Evolutionary conservation across 2,888 invertebrate genomes (phyloP), one percentile per base, ranked within the genome.

Genomic region (Eulithis prunata): DNA sequence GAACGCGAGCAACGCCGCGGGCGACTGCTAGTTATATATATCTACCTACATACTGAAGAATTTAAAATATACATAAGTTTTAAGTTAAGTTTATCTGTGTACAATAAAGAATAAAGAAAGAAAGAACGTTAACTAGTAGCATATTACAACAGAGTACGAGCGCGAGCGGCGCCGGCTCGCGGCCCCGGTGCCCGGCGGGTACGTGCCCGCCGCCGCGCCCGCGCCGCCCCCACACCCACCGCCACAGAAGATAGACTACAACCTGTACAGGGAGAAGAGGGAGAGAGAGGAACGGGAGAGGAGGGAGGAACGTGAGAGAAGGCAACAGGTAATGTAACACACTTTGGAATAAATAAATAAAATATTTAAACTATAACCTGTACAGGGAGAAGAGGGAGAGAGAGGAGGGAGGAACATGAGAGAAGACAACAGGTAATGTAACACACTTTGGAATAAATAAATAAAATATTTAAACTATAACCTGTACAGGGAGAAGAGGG

Each of bases 381-480:
- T 95, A 96, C 81, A 89, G 95, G 28, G 95, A 96, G 79, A 95
- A 95, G 78, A 91, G 94, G 56, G 95, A 96, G 75, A 89, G 94
- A 94, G 64, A 85, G 94, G 68, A 78, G 91, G 28, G 87, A 81
- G 74, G 86, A 82, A 71, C 71, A 88, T 69, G 86, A 88, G 71
- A 83, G 88, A 69, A 78, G 85, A 69, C 83, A 83, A 65, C 74
- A 89, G 64, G 64, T 64, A 5, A 6, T n/a, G n/a, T n/a, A n/a
- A n/a, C n/a, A n/a, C n/a, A n/a, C n/a, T n/a, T n/a, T n/a, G n/a
- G n/a, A n/a, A n/a, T n/a, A n/a, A n/a, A n/a, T n/a, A n/a, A n/a
- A n/a, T n/a, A n/a, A n/a, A n/a, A n/a, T n/a, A n/a, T 6, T 38
- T 4, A 2, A 32, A 32, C 32, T 32, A 32, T 32, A 32, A 94